Base-by-base conservation (phyloP, 2,113 vertebrate species). In the Pangasianodon gigas region DNA sequence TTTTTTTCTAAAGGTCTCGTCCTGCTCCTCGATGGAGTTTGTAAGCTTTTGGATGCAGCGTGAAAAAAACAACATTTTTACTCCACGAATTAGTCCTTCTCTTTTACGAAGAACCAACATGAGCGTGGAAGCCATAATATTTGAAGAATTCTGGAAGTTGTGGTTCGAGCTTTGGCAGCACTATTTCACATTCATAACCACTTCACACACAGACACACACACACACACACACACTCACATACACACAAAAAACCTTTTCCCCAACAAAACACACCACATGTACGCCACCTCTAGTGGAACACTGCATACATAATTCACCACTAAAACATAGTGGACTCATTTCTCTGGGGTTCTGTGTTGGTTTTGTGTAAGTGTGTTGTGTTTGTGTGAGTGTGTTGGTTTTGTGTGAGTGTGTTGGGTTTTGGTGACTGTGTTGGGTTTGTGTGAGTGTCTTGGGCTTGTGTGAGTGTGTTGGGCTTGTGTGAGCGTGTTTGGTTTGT, bases 81-180 rank as follows among this genome's bases (percentile, higher is more conserved):
- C 48, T 52, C 65, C 44, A 6, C 29, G 11, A 46, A 60, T 84
- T 44, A 44, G 1, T 46, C 21, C 37, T 48, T 41, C 48, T 54
- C n/a, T 83, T 88, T 69, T 32, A 13, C 13, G 41, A 26, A 56
- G 32, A 88, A 81, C 51, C 60, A 69, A 24, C 84, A 60, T 21
- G 44, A 65, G 32, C 24, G 10, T 44, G 87, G 79, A 82, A 69
- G 62, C 60, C 87, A 41, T 83, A 83, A 88, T 83, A 88, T 83
- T 41, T 71, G 32, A 88, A 56, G n/a, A 88, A 71, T 88, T 83
- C 87, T 88, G 87, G 87, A 88, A 88, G 79, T 88, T 88, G 87
- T 88, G 87, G 87, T 88, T 88, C 29, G 32, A 83, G 79, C 87
- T 32, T 71, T 86, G 85, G 62, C 65, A 69, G 84, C 26, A 10